Conservation (phyloP, 1,140 invertebrate genomes). For the Drosophila lini region DNA sequence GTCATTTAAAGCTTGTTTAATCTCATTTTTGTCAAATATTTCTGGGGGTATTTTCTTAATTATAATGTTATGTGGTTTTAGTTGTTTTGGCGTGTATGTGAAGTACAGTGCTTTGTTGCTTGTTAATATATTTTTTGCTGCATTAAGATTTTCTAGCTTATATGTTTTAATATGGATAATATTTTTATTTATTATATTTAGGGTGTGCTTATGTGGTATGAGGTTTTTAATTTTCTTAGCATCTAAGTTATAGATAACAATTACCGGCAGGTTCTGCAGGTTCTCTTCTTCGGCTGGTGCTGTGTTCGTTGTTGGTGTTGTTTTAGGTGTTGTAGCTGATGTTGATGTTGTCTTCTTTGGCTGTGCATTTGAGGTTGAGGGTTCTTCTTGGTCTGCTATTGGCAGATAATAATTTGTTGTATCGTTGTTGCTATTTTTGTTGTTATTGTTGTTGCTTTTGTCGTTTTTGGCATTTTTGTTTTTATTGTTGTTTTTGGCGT, state of each 20-base stretch:
- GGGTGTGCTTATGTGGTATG: not conserved
- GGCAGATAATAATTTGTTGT: too few species aligned
- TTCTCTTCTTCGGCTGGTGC: too few species aligned
- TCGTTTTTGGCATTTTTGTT: too few species aligned
- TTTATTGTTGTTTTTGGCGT: too few species aligned
- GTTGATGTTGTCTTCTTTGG: too few species aligned
- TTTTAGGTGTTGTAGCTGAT: too few species aligned
- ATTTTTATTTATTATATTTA: not conserved
- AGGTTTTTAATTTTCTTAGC: not conserved
- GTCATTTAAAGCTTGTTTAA: not conserved
- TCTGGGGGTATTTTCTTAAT: not conserved
- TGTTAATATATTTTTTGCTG: not conserved
- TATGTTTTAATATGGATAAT: not conserved
- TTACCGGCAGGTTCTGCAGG: not conserved
- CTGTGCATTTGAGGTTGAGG: too few species aligned
- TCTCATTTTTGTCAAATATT: not conserved
- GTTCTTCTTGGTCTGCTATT: too few species aligned
- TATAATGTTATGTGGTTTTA: not conserved
- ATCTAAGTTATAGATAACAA: not conserved
- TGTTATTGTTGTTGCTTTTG: too few species aligned
- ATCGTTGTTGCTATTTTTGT: too few species aligned
- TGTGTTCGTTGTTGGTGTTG: too few species aligned
- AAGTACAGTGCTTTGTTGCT: not conserved
- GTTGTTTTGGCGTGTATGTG: not conserved
- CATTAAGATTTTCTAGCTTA: not conserved